Conservation (phyloP, 2,888 invertebrate species). For the Xestia c-nigrum region DNA sequence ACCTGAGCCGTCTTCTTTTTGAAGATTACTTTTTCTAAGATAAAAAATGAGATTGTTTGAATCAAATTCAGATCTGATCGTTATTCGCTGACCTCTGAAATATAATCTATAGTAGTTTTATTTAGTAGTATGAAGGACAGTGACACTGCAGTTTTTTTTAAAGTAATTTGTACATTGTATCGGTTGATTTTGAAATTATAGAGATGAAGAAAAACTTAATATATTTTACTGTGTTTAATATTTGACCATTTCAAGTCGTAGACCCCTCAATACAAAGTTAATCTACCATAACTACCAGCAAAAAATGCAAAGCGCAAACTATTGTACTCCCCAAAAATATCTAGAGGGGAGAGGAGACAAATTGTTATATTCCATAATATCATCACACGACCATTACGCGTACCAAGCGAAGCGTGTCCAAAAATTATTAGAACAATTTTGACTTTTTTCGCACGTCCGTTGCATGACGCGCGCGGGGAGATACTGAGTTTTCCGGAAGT, state of each 20-base stretch:
- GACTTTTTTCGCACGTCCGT: slow-evolving; percentile 82
- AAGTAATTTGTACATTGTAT: background rate
- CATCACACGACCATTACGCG: slow-evolving; percentile 87
- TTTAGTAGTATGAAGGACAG: background rate
- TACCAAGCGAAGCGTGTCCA: slow-evolving; percentile 83
- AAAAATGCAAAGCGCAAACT: slow-evolving; percentile 75
- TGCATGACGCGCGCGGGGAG: slow-evolving; percentile 74
- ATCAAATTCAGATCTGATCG: background rate
- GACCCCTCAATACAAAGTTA: slow-evolving; percentile 58
- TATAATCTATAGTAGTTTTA: background rate
- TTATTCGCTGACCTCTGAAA: background rate
- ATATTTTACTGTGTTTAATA: background rate
- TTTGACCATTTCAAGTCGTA: slow-evolving; percentile 47
- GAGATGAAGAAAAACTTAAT: background rate
- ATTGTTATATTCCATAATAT: slow-evolving; percentile 89
- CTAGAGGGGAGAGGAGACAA: slow-evolving; percentile 84
- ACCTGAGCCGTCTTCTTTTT: slow-evolving; percentile 12
- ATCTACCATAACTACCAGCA: slow-evolving; percentile 71
- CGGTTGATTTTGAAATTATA: background rate
- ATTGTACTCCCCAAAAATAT: slow-evolving; percentile 73
- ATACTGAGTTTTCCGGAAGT: slow-evolving; percentile 87
- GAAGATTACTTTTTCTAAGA: background rate
- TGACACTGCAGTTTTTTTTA: background rate
- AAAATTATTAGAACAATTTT: slow-evolving; percentile 83
- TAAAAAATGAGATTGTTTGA: background rate